Evolutionary conservation across 2,888 invertebrate species (phyloP), one percentile per base, ranked within the genome.

Genomic region (Halocaridina rubra): DNA sequence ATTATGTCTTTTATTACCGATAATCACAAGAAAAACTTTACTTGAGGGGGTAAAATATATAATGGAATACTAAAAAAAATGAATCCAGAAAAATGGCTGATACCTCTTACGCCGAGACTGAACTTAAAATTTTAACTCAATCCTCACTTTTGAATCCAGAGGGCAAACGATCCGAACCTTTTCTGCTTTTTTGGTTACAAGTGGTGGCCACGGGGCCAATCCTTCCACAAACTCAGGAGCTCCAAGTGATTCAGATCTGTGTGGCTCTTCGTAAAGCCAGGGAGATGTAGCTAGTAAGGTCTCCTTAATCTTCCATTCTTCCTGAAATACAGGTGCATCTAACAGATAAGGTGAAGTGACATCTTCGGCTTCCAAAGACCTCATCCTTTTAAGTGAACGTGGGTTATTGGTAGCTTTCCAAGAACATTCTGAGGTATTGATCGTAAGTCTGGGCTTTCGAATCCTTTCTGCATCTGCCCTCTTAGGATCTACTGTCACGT

Each of bases 151-250:
- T 4, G 82, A 69, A 76, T 82, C 82, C 3, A 82, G 77, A 29
- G 82, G 82, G 29, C 82, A 82, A 1, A 82, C 82, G 7, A 82
- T 82, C 32, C 82, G 69, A 24, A 82, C 59, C 61, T 78, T 82
- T 7, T 82, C 82, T 19, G 82, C 29, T 13, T 16, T 16, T 10
- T 53, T 53, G 69, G 29, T 29, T 13, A 69, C 29, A 5, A 30
- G 30, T 5, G 29, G 69, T 27, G 27, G 69, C 69, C 69, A 69
- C 22, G n/a, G 69, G 1, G 69, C 69, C 0, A 53, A n/a, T 4
- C 53, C 8, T 10, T 53, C 53, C 19, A n/a, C 53, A 1, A 13
- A 2, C 16, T 53, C 53, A 3, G 0, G 10, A 2, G 53, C 16
- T 10, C 19, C 19, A 16, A 53, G 53, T 1, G 53, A 53, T 19